Percentiles rank a stretch among this genome's conserved stretches.
Conservation (phyloP, 2,113 vertebrate genomes). For the Nycticryphes semicollaris region DNA sequence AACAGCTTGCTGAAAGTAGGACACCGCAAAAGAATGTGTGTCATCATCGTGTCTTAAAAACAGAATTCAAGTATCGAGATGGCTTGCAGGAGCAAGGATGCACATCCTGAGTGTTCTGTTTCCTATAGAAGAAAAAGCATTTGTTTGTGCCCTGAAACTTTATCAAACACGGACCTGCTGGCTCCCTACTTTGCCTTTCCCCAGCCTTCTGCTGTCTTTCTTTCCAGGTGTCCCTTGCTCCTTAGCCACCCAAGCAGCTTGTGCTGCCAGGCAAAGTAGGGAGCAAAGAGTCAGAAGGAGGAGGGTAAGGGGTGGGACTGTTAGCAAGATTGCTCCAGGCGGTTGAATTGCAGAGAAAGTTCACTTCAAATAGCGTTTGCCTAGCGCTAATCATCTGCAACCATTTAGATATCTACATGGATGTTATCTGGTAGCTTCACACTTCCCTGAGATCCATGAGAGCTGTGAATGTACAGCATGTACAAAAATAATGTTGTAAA, state of each 20-base stretch:
- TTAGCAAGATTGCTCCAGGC: neutral
- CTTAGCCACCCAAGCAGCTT: neutral
- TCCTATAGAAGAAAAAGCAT: neutral
- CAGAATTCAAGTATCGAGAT: neutral
- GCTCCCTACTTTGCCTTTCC: neutral
- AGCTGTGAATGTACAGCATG: neutral
- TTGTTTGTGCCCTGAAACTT: neutral
- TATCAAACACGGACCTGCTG: neutral
- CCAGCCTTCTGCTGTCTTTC: neutral
- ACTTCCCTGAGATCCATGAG: neutral
- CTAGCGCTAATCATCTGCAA: neutral
- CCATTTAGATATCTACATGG: neutral
- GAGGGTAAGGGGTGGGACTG: neutral
- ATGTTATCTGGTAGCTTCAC: neutral
- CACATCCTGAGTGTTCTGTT: neutral
- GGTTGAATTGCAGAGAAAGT: neutral
- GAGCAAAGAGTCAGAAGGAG: neutral
- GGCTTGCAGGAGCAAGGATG: neutral
- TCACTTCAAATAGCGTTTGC: neutral
- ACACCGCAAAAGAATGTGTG: neutral
- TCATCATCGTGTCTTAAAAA: neutral
- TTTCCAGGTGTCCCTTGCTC: neutral
- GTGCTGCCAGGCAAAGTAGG: neutral
- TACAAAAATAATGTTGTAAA: neutral
- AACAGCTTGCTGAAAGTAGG: neutral